A percentile compares a stretch with the other conserved stretches of the same genome.
Evolutionary conservation across 1,140 invertebrate species (phyloP).

Genomic region (Drosophila ogumai): DNA sequence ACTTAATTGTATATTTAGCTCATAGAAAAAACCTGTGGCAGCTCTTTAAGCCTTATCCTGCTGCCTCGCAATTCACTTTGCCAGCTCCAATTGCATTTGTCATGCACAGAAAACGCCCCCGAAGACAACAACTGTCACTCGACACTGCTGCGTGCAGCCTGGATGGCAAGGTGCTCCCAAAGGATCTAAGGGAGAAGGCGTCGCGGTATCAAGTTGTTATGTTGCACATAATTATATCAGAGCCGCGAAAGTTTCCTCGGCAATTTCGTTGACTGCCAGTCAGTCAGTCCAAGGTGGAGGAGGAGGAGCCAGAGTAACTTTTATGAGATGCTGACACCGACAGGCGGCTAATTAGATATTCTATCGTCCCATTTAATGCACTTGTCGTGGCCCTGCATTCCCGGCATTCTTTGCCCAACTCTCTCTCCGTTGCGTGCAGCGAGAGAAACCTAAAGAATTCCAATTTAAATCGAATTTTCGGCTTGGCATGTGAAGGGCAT

Average conservation of each 20-base stretch:
- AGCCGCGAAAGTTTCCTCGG: conserved; percentile 54
- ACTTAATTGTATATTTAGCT: background rate
- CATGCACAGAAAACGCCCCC: conserved; percentile 43
- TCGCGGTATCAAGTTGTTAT: conserved; percentile 37
- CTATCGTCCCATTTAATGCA: conserved; percentile 43
- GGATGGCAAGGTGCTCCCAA: conserved; percentile 20
- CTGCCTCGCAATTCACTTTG: conserved; percentile 15
- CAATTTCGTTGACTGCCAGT: conserved; percentile 63
- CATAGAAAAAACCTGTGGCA: background rate
- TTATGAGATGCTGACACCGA: conserved; percentile 65
- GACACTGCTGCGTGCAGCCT: conserved; percentile 5
- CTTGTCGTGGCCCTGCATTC: conserved; percentile 33
- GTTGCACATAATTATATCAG: conserved; percentile 74
- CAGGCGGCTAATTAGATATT: conserved; percentile 73
- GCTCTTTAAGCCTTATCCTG: too few species aligned
- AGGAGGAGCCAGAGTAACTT: conserved; percentile 51
- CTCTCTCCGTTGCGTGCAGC: conserved; percentile 2
- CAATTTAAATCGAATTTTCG: conserved; percentile 82
- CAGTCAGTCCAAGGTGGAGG: conserved; percentile 22
- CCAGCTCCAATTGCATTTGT: conserved; percentile 66
- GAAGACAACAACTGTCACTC: conserved; percentile 52
- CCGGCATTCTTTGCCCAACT: conserved; percentile 7
- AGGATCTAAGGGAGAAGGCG: background rate
- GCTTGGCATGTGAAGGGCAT: conserved; percentile 72
- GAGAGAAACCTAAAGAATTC: conserved; percentile 61